Conservation (phyloP, 2,888 invertebrate species). For the Pristionchus mayeri region DNA sequence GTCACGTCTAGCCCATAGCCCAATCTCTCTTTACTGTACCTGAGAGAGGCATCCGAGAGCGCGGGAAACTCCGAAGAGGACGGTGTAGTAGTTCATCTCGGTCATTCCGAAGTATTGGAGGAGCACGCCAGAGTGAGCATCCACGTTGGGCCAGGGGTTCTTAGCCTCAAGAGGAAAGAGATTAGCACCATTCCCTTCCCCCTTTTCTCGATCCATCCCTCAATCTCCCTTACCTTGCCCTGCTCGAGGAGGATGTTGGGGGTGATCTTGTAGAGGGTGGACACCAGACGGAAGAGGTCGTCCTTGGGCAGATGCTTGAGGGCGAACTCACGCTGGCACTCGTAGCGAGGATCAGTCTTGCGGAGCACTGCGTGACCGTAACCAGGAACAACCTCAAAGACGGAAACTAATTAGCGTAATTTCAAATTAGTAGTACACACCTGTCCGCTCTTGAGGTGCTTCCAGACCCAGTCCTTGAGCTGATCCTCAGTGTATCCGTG, state of each 20-base stretch:
- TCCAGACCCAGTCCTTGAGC: conserved; percentile 96
- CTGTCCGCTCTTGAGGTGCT: conserved; percentile 85
- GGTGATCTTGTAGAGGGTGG: conserved; percentile 91
- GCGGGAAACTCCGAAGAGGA: conserved; percentile 91
- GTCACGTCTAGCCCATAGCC: no score
- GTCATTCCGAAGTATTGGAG: conserved; percentile 91
- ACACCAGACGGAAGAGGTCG: conserved; percentile 89
- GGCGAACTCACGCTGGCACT: conserved; percentile 94
- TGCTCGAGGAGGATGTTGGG: conserved; percentile 92
- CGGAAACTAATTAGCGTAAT: no score
- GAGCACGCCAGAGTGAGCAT: conserved; percentile 94
- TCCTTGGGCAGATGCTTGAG: conserved; percentile 93
- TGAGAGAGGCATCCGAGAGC: conserved; percentile 88
- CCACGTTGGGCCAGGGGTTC: conserved; percentile 99
- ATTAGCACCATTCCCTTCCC: no score
- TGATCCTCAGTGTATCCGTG: conserved; percentile 91
- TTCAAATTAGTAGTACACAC: conserved; percentile 27
- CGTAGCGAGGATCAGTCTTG: conserved; percentile 93
- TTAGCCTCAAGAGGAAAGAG: conserved; percentile 84
- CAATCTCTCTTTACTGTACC: conserved; percentile 19
- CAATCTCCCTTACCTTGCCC: conserved; percentile 82
- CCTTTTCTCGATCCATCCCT: no score
- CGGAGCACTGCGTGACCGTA: conserved; percentile 96
- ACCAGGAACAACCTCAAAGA: conserved; percentile 89
- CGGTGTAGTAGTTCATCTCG: conserved; percentile 94